Evolutionary conservation across 2,888 invertebrate species (phyloP), one percentile per base, ranked within the genome.

Genomic region (Dascillus cervinus): DNA sequence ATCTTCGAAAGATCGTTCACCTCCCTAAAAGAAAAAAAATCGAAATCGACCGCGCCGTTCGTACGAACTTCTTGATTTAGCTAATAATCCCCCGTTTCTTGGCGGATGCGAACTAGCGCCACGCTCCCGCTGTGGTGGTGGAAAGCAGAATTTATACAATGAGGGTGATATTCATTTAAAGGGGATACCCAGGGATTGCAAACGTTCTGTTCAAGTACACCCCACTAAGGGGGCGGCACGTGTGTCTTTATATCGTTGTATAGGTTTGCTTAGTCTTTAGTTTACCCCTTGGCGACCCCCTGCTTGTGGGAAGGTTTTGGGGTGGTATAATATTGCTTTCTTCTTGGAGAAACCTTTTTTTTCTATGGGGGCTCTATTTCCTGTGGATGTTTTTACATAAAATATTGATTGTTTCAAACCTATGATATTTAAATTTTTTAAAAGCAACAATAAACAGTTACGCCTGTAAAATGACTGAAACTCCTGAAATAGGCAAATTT

Each of bases 221-320:
- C 27, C 27, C 20, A 17, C 27, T 8, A 27, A 27, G 27, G 4
- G 27, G 27, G 27, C 27, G 27, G 27, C 27, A 27, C 27, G 27
- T 27, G 27, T 20, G 20, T 27, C 19, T 17, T 5, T 27, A 10
- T n/a, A n/a, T n/a, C n/a, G n/a, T n/a, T 27, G 10, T 27, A 27
- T 27, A 14, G 20, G 12, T 6, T 8, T 8, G 13, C 27, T 19
- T 20, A 17, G 12, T 19, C 17, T 27, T 14, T 27, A 20, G 27
- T 17, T 19, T 27, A 11, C 14, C 17, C 17, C 11, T 9, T 26
- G 20, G 27, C 17, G 4, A 27, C 27, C 27, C 27, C 27, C 27
- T 13, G 27, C 20, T 27, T 27, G 17, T 27, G 27, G 27, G 27
- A 27, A 27, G 27, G 17, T 27, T 27, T 4, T 25, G 12, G 13